Evolutionary conservation across 1,140 invertebrate species (phyloP).

Genomic region (Acyrthosiphon pisum): DNA sequence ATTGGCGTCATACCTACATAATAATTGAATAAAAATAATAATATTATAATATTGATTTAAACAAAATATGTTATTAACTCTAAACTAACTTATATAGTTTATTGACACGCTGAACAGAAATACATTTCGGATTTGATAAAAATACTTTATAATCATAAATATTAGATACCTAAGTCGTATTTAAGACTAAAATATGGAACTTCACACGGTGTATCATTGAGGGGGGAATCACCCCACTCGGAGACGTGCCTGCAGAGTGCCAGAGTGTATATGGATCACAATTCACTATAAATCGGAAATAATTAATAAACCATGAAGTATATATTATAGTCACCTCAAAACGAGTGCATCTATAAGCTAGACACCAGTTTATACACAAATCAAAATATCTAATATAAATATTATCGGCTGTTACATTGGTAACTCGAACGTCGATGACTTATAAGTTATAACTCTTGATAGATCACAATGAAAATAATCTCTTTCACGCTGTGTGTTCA

Average conservation of each 20-base stretch:
- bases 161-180: too few species aligned
- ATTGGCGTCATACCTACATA: neutral
- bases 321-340: too few species aligned
- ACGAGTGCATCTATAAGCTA: too few species aligned
- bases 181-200: too few species aligned
- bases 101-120: too few species aligned
- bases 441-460: neutral
- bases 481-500: neutral
- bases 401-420: neutral
- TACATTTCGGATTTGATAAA: neutral
- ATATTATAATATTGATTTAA: neutral
- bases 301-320: too few species aligned
- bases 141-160: neutral
- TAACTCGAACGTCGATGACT: neutral
- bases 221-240: too few species aligned
- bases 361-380: neutral
- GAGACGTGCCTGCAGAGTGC: too few species aligned
- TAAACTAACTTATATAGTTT: too few species aligned
- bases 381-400: neutral
- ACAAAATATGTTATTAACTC: neutral
- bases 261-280: neutral
- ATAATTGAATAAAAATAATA: neutral
- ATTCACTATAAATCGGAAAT: neutral
- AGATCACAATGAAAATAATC: neutral
- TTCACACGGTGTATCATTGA: too few species aligned